Evolutionary conservation across 1,140 invertebrate species (phyloP).

Genomic region (Caenorhabditis remanei): DNA sequence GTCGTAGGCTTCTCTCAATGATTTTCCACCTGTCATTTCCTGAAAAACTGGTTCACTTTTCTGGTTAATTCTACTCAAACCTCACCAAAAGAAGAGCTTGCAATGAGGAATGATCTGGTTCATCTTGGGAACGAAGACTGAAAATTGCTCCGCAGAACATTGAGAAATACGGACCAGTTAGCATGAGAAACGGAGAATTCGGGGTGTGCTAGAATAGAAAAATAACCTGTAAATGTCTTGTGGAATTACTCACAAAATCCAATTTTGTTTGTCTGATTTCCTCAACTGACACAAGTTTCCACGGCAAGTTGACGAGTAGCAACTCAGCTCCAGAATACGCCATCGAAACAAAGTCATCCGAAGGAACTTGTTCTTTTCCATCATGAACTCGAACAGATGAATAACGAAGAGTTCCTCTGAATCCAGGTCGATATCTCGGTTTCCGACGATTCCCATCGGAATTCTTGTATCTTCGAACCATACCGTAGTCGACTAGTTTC

Average conservation of each 20-base stretch:
- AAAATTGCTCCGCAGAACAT: constrained; percentile 46
- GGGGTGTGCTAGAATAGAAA: background rate
- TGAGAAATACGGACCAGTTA: constrained; percentile 9
- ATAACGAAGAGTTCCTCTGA: constrained; percentile 95
- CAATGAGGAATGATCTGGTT: constrained; percentile 68
- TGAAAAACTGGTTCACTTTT: background rate
- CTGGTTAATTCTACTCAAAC: too few relatives aligned
- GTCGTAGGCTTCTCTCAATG: constrained; percentile 67
- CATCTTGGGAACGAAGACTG: constrained; percentile 60
- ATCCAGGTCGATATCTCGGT: constrained; percentile 93
- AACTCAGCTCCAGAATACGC: constrained; percentile 83
- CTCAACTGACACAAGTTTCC: constrained; percentile 80
- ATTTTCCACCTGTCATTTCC: constrained; percentile 60
- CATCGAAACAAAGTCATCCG: constrained; percentile 95
- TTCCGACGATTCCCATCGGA: constrained; percentile 91
- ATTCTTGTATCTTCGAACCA: constrained; percentile 92
- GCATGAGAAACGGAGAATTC: constrained; percentile 4
- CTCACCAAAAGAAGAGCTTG: constrained; percentile 62
- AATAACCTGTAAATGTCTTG: background rate
- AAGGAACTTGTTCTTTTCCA: constrained; percentile 83
- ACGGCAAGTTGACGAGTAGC: constrained; percentile 95
- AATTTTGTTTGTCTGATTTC: constrained; percentile 56
- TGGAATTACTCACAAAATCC: constrained; percentile 11
- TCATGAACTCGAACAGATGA: constrained; percentile 99
- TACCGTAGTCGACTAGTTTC: constrained; percentile 93